These are phyloP conservation scores for Drosophila cardini DNA, from an alignment of 1,140 invertebrate species.

Conservation along the genomic window DNA sequence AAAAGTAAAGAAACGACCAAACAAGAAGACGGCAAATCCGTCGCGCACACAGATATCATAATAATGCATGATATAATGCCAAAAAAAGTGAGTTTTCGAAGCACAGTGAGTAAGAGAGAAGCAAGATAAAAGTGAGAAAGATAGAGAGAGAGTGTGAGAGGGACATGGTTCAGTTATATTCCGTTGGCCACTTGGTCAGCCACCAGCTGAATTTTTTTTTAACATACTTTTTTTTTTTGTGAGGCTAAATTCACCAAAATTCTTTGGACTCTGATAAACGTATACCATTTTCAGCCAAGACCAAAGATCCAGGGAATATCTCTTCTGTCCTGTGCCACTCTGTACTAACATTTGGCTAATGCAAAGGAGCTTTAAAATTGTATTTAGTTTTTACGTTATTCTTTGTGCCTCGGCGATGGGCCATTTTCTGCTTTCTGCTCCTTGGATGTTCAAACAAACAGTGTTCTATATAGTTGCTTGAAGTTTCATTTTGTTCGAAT, in stretches of 20 bases:
- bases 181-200: slow-evolving; percentile 33
- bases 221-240: neutral
- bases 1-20: slow-evolving; percentile 12
- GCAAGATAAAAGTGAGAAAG: neutral
- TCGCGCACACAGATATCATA: slow-evolving; percentile 60
- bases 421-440: slow-evolving; percentile 7
- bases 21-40: slow-evolving; percentile 39
- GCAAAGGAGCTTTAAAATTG: slow-evolving; percentile 70
- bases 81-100: slow-evolving; percentile 27
- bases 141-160: neutral
- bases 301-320: too few relatives aligned
- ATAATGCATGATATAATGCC: slow-evolving; percentile 52
- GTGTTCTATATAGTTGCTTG: slow-evolving; percentile 11
- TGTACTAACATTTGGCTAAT: slow-evolving; percentile 50
- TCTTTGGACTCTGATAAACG: neutral
- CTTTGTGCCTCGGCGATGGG: slow-evolving; percentile 18
- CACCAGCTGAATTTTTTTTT: slow-evolving; percentile 33
- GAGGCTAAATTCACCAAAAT: neutral
- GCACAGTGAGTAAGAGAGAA: neutral
- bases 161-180: neutral
- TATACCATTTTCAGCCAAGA: slow-evolving; percentile 7
- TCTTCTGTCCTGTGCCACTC: neutral
- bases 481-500: slow-evolving; percentile 38
- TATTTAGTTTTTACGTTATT: slow-evolving; percentile 54
- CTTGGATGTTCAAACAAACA: slow-evolving; percentile 11